Base-by-base conservation (phyloP, 2,113 vertebrate genomes). In the Alouatta palliata region DNA sequence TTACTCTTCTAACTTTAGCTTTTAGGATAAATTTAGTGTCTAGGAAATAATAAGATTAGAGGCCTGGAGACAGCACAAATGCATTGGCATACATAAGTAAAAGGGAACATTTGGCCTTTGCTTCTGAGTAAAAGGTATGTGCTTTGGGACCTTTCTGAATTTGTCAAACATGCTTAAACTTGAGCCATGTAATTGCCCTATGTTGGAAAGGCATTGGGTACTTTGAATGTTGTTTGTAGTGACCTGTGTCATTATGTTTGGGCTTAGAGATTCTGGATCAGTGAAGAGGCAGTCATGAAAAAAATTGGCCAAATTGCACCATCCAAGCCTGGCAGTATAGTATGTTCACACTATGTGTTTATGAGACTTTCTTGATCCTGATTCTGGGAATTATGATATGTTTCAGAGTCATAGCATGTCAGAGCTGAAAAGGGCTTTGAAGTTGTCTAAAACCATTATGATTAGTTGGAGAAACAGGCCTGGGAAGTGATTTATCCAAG, bases 21-120 rank as follows among this genome's bases (percentile, higher is more conserved):
- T 94, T 96, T 8, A 23, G 37, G 25, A 75, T 90, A 12, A 75
- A 87, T 84, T 73, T 90, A 87, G 17, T 61, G 47, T 87, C 45
- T 92, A 12, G 58, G 40, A 95, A 79, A 43, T 66, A 70, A 70
- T 30, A 87, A 21, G 45, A 94, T 94, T 95, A 92, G 75, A 83
- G 37, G 3, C 2, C 25, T 64, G 40, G 35, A 45, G 25, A 9
- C 7, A 87, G 40, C 54, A 94, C 11, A 73, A 85, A 73, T 45
- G 3, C 16, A 77, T 81, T 79, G 17, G 32, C 23, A 21, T 92
- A 90, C 49, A 70, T 83, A 91, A 81, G 68, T 37, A 94, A 54
- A 96, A 85, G 40, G 61, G 11, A 35, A 56, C 23, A 49, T 90
- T 82, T 84, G 73, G 14, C 14, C 17, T 90, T 49, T 54, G n/a